A percentile compares a stretch with the other conserved stretches of the same genome.
Conservation (phyloP, 1,140 invertebrate genomes). For the Plodia interpunctella region DNA sequence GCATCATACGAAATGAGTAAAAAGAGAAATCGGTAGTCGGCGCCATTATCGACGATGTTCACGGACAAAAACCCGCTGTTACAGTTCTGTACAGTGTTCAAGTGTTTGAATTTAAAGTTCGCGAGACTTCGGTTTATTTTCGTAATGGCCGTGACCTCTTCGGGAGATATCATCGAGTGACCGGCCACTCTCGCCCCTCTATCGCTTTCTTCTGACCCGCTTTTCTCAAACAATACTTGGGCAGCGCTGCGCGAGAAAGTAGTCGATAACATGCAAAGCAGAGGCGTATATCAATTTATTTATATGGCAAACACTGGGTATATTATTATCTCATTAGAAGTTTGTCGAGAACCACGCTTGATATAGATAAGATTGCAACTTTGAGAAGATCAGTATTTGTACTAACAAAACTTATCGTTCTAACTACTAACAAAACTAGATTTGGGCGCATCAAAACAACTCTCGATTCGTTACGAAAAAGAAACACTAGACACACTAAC, state of each 20-base stretch:
- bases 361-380: background rate
- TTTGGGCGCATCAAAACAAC: conserved; percentile 19
- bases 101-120: conserved; percentile 32
- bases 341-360: no score
- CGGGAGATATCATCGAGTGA: conserved; percentile 57
- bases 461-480: conserved; percentile 30
- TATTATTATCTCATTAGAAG: no score
- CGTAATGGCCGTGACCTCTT: conserved; percentile 65
- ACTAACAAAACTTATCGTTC: no score
- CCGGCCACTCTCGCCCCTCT: conserved; percentile 44
- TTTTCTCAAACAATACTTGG: conserved; percentile 74
- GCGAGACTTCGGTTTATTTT: conserved; percentile 32
- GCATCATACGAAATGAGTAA: conserved; percentile 30
- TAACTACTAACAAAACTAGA: background rate
- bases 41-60: conserved; percentile 29
- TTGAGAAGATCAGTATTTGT: background rate
- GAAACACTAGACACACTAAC: no score
- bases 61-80: conserved; percentile 37
- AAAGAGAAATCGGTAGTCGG: conserved; percentile 37
- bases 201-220: conserved; percentile 73
- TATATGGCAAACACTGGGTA: conserved; percentile 14
- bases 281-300: conserved; percentile 27
- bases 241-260: conserved; percentile 57
- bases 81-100: conserved; percentile 38
- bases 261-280: conserved; percentile 41